A percentile compares a stretch with the other conserved stretches of the same genome.
Evolutionary conservation across 2,888 invertebrate species (phyloP).

Genomic region (Lysandra bellargus): DNA sequence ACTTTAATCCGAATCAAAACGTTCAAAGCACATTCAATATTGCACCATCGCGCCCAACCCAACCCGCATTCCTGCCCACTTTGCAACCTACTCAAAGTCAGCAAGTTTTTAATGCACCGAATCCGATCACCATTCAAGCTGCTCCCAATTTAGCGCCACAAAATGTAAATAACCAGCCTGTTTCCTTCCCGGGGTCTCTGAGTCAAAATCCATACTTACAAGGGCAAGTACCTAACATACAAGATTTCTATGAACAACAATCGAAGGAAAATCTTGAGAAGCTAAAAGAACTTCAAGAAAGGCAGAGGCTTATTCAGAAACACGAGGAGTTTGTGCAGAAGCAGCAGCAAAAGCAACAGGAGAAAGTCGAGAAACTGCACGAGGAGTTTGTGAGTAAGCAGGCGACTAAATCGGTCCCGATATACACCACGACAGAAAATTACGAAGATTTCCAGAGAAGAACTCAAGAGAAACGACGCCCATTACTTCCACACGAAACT

Average conservation of each 20-base stretch:
- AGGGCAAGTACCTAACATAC: constrained; percentile 76
- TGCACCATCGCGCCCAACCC: constrained; percentile 66
- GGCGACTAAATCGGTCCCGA: constrained; percentile 81
- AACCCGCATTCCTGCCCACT: constrained; percentile 67
- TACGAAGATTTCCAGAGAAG: constrained; percentile 66
- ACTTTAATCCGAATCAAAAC: constrained; percentile 57
- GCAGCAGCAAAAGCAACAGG: constrained; percentile 88
- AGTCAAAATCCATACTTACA: constrained; percentile 71
- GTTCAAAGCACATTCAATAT: constrained; percentile 54
- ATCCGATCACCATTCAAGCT: constrained; percentile 71
- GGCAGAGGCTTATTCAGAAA: constrained; percentile 86
- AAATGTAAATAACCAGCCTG: constrained; percentile 60
- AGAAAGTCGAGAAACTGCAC: constrained; percentile 87
- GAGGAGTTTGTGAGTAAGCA: constrained; percentile 86
- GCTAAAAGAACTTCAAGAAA: constrained; percentile 85
- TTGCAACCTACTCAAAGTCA: constrained; percentile 57
- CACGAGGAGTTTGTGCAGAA: constrained; percentile 89
- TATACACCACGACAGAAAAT: constrained; percentile 73
- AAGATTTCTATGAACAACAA: constrained; percentile 81
- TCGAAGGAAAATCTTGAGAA: constrained; percentile 82
- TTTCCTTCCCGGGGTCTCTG: constrained; percentile 58
- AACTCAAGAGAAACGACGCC: constrained; percentile 68
- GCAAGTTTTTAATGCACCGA: constrained; percentile 61
- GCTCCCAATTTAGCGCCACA: constrained; percentile 72
- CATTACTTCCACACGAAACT: constrained; percentile 83